These are phyloP conservation scores for Pelobates cultripes DNA, from an alignment of 2,797 vertebrate species.

Conservation along the genomic window DNA sequence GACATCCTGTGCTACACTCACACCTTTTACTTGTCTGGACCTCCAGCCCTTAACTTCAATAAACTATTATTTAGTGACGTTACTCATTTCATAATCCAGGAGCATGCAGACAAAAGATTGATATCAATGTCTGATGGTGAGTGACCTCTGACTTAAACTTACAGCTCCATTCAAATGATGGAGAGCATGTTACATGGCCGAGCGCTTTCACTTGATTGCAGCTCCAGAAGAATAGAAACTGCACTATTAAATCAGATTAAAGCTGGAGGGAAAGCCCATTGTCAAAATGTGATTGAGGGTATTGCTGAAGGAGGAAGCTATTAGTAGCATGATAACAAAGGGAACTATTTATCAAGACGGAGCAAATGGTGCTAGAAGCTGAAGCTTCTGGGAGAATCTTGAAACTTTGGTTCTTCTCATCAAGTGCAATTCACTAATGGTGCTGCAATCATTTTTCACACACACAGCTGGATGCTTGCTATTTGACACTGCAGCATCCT, in stretches of 20 bases:
- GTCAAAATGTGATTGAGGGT: constrained; percentile 40
- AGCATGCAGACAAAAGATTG: constrained; percentile 48
- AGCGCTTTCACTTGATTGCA: constrained; percentile 52
- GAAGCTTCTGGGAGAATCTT: constrained; percentile 28
- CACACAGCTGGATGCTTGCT: not conserved
- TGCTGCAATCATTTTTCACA: constrained; percentile 29
- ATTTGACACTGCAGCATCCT: constrained; percentile 13
- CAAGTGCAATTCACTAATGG: not conserved
- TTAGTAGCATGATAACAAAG: constrained; percentile 30
- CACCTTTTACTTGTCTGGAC: constrained; percentile 32
- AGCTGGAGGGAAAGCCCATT: constrained; percentile 44
- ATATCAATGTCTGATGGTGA: constrained; percentile 42
- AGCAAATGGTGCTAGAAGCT: constrained; percentile 28
- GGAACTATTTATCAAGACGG: constrained; percentile 41
- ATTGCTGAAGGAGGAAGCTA: constrained; percentile 32
- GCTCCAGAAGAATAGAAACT: constrained; percentile 48
- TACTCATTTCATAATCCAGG: constrained; percentile 21
- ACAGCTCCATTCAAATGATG: constrained; percentile 51
- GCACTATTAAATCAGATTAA: constrained; percentile 52
- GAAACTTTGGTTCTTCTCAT: constrained; percentile 10
- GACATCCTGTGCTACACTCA: constrained; percentile 10
- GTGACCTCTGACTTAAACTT: constrained; percentile 48
- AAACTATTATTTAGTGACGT: constrained; percentile 36
- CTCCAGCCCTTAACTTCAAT: constrained; percentile 23
- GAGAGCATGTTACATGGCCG: constrained; percentile 47